Conservation (phyloP, 2,888 invertebrate genomes). For the Rugalucina vietnamica region DNA sequence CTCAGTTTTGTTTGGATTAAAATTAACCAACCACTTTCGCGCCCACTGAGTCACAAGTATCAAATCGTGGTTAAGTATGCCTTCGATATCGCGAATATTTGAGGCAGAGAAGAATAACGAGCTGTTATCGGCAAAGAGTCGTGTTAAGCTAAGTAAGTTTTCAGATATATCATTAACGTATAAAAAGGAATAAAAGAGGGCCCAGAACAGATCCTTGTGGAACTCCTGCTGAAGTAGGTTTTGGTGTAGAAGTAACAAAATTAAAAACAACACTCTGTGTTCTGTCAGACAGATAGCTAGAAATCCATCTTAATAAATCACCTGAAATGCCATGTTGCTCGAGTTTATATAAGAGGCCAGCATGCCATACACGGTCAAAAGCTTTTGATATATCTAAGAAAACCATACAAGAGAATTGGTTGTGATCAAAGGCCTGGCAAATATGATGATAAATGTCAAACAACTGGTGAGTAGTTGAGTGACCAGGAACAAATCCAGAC, state of each 20-base stretch:
- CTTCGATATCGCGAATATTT: background rate
- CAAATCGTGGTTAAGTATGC: background rate
- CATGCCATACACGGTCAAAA: constrained; percentile 14
- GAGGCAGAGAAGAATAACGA: background rate
- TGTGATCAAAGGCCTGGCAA: background rate
- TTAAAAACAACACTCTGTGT: background rate
- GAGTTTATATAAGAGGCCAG: background rate
- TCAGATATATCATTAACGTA: constrained; percentile 4
- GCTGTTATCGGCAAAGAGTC: background rate
- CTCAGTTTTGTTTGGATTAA: too few species aligned
- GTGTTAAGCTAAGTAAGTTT: background rate
- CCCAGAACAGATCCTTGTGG: constrained; percentile 7
- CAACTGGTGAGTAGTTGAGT: constrained; percentile 5
- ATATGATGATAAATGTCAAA: constrained; percentile 6
- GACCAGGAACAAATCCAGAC: constrained; percentile 6
- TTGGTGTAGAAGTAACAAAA: background rate
- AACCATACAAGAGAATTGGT: background rate
- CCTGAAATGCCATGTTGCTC: background rate
- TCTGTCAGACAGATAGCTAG: background rate
- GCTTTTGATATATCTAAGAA: constrained; percentile 1
- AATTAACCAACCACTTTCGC: too few species aligned
- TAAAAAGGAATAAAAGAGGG: background rate
- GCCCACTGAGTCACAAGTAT: too few species aligned
- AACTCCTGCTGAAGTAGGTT: background rate
- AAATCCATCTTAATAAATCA: background rate